Evolutionary conservation across 2,113 vertebrate species (phyloP), one percentile per base, ranked within the genome.

Genomic region (Leptosomus discolor): DNA sequence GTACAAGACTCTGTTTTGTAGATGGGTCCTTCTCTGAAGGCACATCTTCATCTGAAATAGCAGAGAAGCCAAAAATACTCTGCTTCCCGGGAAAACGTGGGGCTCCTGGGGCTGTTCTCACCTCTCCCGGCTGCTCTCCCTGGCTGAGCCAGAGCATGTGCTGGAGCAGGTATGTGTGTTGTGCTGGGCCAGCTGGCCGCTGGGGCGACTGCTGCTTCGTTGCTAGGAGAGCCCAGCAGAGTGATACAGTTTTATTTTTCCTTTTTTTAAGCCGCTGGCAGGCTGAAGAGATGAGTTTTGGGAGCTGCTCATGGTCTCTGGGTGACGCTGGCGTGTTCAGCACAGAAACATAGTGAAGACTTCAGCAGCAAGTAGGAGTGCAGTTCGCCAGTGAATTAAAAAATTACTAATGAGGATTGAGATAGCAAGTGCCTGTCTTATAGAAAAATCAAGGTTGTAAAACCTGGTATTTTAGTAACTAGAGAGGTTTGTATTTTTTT

Each of bases 121-220:
- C n/a, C 39, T 54, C 6, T 37, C 27, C 64, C 27, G 9, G 22
- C 34, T 34, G 7, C 1, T n/a, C n/a, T n/a, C n/a, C 39, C 32
- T 3, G 6, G 41, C 6, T 19, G n/a, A 48, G 71, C 48, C 3
- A 1, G 2, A 2, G 51, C 6, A 0, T 12, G 23, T 53, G 30
- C 67, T 1, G 4, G 46, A 15, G 46, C 0, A 4, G 26, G 26
- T 37, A 36, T 3, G 1, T 0, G 3, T 56, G 39, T n/a, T 0
- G 1, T 67, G 43, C 43, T 1, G 1, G 46, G 53, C 45, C 1
- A 29, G 43, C 56, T 34, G 36, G n/a, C 32, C 3, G 5, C 43
- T 50, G 20, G 74, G 32, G 46, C 0, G 8, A 41, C 78, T 71
- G 34, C 71, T 71, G 37, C 45, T 26, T 29, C 0, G 3, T 46